phyloP scores from a whole-genome alignment of 2,113 vertebrate species.

The Theristicus caerulescens region DNA sequence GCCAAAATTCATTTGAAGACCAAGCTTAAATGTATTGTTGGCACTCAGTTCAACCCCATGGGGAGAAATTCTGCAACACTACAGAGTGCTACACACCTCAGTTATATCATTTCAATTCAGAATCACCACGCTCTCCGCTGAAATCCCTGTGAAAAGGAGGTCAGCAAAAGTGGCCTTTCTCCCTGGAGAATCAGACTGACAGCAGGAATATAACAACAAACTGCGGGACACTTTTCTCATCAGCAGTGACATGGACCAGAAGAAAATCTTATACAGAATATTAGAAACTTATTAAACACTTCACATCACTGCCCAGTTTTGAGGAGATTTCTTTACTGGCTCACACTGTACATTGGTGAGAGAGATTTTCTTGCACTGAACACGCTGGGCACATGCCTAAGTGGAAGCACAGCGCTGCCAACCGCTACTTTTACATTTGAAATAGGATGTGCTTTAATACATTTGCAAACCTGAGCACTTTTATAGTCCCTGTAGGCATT shows the following conservation, averaged over 20 bases:
- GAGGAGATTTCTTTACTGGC: neutral
- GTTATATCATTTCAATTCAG: fast-evolving
- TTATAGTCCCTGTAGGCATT: neutral
- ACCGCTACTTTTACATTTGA: no score
- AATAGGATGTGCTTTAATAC: neutral
- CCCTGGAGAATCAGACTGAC: neutral
- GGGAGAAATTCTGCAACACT: neutral
- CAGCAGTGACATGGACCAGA: fast-evolving
- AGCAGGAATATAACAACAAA: neutral
- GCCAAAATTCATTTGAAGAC: neutral
- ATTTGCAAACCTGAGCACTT: neutral
- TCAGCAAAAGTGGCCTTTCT: neutral
- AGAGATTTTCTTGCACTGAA: neutral
- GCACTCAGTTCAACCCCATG: neutral
- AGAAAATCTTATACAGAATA: neutral
- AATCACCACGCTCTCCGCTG: neutral
- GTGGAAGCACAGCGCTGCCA: neutral
- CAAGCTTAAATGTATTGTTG: neutral
- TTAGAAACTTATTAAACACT: neutral
- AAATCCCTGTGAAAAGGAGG: neutral
- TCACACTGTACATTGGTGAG: neutral
- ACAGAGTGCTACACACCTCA: fast-evolving
- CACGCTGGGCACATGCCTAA: fast-evolving
- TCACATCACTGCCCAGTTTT: neutral
- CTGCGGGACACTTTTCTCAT: neutral